Evolutionary conservation across 2,888 invertebrate genomes (phyloP), one percentile per base, ranked within the genome.

Genomic region (Coenonympha glycerion): DNA sequence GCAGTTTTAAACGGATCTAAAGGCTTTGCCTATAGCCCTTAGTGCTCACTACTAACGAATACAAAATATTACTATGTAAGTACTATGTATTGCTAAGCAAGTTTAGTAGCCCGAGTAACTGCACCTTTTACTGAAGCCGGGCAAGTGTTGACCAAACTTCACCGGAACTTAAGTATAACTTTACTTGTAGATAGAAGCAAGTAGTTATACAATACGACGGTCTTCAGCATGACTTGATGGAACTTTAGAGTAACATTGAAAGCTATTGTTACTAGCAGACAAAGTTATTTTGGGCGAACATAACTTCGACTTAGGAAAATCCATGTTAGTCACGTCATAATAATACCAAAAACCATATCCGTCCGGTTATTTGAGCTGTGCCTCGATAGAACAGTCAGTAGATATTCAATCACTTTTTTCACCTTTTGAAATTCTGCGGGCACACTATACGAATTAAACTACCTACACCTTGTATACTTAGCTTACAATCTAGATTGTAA

Each of bases 131-230:
- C 15, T 33, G 31, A 33, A 33, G 16, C 31, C 22, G 13, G 37
- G 44, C 44, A 44, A 49, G 33, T 44, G 31, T 39, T 24, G 24
- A 48, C 28, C 24, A 30, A 44, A 18, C 26, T 47, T 42, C 36
- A 22, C 13, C 28, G 41, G 36, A 28, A 16, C 18, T 16, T 26
- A 24, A 13, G 39, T 9, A 24, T 39, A 39, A 39, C 13, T 22
- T 39, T 24, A 24, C 39, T 24, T 13, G 9, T 15, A n/a, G n/a
- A n/a, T n/a, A n/a, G n/a, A n/a, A n/a, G n/a, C n/a, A n/a, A n/a
- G n/a, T n/a, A n/a, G n/a, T n/a, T 33, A 36, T 16, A 21, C 11
- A 21, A 11, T 2, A 11, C 36, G 2, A 36, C 6, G 21, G 36
- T 36, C 21, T 36, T 36, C 36, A 1, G 11, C 6, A 19, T 6